Base-by-base conservation (phyloP, 1,140 invertebrate species). In the Augochlora pura region DNA sequence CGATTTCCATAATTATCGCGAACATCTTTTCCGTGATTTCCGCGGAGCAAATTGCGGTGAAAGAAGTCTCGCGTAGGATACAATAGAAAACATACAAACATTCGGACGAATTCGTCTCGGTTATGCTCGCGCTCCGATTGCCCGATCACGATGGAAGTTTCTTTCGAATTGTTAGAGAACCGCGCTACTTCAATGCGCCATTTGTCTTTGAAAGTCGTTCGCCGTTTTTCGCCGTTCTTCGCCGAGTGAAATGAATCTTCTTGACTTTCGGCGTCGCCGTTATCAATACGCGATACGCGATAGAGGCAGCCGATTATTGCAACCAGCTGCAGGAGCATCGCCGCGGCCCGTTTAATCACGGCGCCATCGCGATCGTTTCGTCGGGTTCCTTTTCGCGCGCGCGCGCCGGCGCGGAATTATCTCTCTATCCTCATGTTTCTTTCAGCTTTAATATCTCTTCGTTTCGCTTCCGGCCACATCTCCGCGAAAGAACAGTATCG, bases 351-450 rank as follows among this genome's bases (percentile, higher is more conserved):
- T 76, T 77, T 69, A 59, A 62, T 59, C 49, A 39, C 14, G 4
- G 18, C 16, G 23, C 27, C 21, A 25, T 6, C 23, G 0, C 21
- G 54, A 27, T n/a, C 59, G 38, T 21, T 21, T 70, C 74, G 23
- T 62, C 38, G 39, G 1, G 27, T 7, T n/a, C 16, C 7, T 77
- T 71, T 52, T 63, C 62, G 52, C 42, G 46, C 8, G 12, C 57
- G 27, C 9, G 27, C 62, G 52, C 42, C 59, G 14, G 12, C 57
- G 27, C 9, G 27, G 67, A 70, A 77, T 77, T 77, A 77, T 77
- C n/a, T n/a, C n/a, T n/a, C 75, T 77, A 77, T 77, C 67, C 67
- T 70, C 75, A 63, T 63, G 66, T 77, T 69, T 77, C 75, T 71
- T 71, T 69, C 75, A 71, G n/a, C 66, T 71, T 71, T 69, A 62